Conservation (phyloP, 92 coral and sea anemone species). For the Epizoanthus rinbou region DNA sequence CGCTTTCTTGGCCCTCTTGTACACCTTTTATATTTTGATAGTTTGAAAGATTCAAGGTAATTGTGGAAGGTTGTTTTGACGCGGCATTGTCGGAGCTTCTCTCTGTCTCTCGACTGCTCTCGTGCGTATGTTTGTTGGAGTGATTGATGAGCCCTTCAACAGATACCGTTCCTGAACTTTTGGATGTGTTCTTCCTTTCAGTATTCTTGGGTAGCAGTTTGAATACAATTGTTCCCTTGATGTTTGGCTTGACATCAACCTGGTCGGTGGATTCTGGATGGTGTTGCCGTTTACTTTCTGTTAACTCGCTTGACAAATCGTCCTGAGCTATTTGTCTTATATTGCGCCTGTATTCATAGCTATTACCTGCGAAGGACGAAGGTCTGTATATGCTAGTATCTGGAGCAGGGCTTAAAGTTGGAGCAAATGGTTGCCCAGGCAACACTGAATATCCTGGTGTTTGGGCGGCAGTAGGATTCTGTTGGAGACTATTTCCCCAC, state of each 20-base stretch:
- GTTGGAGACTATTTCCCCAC: constrained; percentile 27
- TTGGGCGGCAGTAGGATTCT: neutral
- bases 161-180: neutral
- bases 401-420: neutral
- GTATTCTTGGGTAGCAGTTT: constrained; percentile 4
- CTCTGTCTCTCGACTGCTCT: neutral
- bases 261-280: constrained; percentile 5
- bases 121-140: neutral
- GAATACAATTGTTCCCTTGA: constrained; percentile 26
- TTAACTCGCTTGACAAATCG: neutral
- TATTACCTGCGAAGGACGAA: neutral
- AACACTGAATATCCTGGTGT: neutral
- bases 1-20: neutral
- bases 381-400: neutral
- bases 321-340: neutral
- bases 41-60: constrained; percentile 11
- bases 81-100: neutral
- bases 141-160: neutral
- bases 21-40: neutral
- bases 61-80: constrained; percentile 1
- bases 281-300: neutral
- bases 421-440: neutral
- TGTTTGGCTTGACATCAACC: constrained; percentile 1
- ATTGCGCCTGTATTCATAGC: neutral
- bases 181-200: neutral